Conservation (phyloP, 2,888 invertebrate genomes). For the Oligia latruncula region DNA sequence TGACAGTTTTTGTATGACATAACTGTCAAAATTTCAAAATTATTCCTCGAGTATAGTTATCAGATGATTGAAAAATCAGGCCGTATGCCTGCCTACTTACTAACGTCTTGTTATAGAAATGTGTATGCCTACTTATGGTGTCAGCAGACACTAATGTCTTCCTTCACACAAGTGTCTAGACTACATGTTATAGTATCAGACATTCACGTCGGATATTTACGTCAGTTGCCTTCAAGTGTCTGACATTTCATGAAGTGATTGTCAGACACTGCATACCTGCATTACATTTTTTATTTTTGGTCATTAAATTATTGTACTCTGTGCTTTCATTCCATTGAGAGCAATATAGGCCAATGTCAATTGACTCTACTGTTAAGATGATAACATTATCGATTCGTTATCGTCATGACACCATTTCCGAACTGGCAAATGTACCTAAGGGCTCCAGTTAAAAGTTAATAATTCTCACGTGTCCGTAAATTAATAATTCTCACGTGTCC, state of each 20-base stretch:
- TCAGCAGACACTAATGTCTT: too few species aligned
- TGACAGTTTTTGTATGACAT: too few species aligned
- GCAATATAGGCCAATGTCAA: slow-evolving; percentile 26
- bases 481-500: background rate
- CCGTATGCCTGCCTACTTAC: too few species aligned
- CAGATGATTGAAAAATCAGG: too few species aligned
- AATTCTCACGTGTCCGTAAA: background rate
- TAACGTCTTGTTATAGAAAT: too few species aligned
- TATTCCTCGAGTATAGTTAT: too few species aligned
- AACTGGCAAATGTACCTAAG: background rate
- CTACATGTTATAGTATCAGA: too few species aligned
- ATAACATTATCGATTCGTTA: slow-evolving; percentile 33
- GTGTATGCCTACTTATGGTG: too few species aligned
- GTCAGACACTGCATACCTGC: background rate
- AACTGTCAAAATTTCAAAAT: too few species aligned
- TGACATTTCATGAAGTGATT: background rate
- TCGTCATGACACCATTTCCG: slow-evolving; percentile 4
- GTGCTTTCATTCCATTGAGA: background rate
- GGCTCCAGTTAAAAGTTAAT: background rate
- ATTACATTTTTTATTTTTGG: background rate
- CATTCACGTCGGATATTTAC: too few species aligned
- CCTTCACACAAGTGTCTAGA: too few species aligned
- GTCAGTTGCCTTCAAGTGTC: background rate
- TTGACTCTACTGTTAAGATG: background rate
- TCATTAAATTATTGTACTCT: background rate